These are phyloP conservation scores for Amphipyra tragopoginis DNA, from an alignment of 2,888 invertebrate species.

Conservation along the genomic window DNA sequence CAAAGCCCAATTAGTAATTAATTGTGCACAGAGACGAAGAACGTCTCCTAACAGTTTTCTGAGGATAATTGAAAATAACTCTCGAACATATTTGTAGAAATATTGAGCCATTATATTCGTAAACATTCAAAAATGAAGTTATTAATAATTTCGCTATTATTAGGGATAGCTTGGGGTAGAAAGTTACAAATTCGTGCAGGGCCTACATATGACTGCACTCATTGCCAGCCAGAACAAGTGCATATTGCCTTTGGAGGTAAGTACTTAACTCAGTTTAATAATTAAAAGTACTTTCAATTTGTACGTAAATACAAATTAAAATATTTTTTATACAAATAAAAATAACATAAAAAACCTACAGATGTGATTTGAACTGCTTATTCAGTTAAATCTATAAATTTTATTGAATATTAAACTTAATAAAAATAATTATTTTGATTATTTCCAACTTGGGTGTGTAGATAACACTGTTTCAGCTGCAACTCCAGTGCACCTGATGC, in stretches of 20 bases:
- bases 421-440: too few relatives aligned
- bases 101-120: conserved; percentile 6
- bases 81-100: not conserved
- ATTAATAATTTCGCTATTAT: conserved; percentile 32
- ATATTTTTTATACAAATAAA: too few relatives aligned
- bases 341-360: too few relatives aligned
- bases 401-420: too few relatives aligned
- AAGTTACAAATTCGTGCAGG: conserved; percentile 16
- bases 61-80: not conserved
- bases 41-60: not conserved
- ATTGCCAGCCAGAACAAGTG: conserved; percentile 48
- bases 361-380: too few relatives aligned
- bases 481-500: too few relatives aligned
- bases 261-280: not conserved
- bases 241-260: conserved; percentile 44
- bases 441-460: too few relatives aligned
- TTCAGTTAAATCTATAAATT: too few relatives aligned
- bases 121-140: conserved; percentile 35
- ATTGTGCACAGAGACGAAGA: conserved; percentile 11
- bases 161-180: conserved; percentile 35
- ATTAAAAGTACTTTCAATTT: not conserved
- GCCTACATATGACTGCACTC: conserved; percentile 34
- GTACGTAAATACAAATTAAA: not conserved
- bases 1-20: conserved; percentile 22
- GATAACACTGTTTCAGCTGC: too few relatives aligned